These are phyloP conservation scores for Graphium colonna DNA, from an alignment of 2,888 invertebrate species.

Conservation along the genomic window DNA sequence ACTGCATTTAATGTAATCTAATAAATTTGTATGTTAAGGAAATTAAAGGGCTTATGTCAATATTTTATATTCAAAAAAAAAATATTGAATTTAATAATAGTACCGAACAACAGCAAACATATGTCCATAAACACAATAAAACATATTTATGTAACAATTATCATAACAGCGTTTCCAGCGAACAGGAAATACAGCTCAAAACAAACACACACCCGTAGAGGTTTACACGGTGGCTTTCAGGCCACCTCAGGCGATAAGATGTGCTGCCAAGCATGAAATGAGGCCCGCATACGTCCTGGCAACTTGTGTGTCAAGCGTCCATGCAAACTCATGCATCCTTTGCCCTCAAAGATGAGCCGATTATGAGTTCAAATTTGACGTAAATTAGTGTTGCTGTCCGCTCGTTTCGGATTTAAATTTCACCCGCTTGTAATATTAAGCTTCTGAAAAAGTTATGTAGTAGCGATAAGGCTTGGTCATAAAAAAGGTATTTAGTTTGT, in stretches of 20 bases:
- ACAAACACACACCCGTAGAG: constrained; percentile 44
- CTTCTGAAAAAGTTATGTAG: too few relatives aligned
- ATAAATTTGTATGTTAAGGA: too few relatives aligned
- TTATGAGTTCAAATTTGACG: constrained; percentile 22
- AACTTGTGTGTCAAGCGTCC: constrained; percentile 45
- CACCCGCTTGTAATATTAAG: too few relatives aligned
- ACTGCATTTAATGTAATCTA: too few relatives aligned
- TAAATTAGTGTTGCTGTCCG: constrained; percentile 11
- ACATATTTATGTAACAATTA: too few relatives aligned
- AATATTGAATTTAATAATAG: too few relatives aligned
- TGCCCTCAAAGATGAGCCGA: constrained; percentile 21
- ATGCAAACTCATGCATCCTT: constrained; percentile 62
- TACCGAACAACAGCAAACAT: too few relatives aligned
- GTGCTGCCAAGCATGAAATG: constrained; percentile 74
- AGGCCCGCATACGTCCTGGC: constrained; percentile 56
- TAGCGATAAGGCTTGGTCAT: too few relatives aligned
- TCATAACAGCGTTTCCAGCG: neutral
- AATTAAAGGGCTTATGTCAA: too few relatives aligned
- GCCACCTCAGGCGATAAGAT: constrained; percentile 75
- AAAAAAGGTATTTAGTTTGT: too few relatives aligned
- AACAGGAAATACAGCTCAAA: constrained; percentile 35
- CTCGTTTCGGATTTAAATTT: neutral
- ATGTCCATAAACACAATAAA: too few relatives aligned
- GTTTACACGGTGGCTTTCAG: constrained; percentile 65
- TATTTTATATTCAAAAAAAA: too few relatives aligned